These are phyloP conservation scores for Branchellion lobata DNA, from an alignment of 2,888 invertebrate genomes.

Conservation along the genomic window DNA sequence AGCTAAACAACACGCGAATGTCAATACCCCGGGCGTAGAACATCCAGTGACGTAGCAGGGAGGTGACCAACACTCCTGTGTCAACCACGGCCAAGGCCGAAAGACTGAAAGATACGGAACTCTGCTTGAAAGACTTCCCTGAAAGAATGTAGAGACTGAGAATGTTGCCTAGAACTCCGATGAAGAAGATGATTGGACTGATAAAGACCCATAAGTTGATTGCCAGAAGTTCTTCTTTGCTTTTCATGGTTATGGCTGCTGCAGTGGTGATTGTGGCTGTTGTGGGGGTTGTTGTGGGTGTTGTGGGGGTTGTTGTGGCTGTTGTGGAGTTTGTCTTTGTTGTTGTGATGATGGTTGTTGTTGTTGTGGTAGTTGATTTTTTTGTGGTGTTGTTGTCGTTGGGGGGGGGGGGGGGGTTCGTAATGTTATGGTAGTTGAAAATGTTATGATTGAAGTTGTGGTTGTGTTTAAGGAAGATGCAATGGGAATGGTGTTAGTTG, in stretches of 20 bases:
- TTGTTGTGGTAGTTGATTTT: too few species aligned
- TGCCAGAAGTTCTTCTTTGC: constrained; percentile 18
- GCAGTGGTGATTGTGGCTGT: too few species aligned
- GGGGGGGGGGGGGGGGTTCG: too few species aligned
- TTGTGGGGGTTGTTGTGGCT: too few species aligned
- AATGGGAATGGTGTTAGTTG: too few species aligned
- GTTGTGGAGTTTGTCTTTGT: too few species aligned
- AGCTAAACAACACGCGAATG: constrained; percentile 6
- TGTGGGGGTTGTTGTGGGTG: too few species aligned
- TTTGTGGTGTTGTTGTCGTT: too few species aligned
- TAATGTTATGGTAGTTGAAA: too few species aligned
- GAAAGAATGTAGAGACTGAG: constrained; percentile 40
- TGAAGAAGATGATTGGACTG: constrained; percentile 32
- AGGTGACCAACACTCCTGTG: constrained; percentile 34
- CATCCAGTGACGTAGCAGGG: constrained; percentile 42
- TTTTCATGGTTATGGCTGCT: neutral
- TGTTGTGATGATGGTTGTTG: too few species aligned
- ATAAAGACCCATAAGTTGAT: constrained; percentile 24
- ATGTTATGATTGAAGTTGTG: too few species aligned
- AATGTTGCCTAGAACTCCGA: constrained; percentile 40
- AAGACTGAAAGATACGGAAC: constrained; percentile 39
- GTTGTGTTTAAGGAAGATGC: too few species aligned
- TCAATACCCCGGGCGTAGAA: constrained; percentile 28
- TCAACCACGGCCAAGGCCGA: constrained; percentile 38
- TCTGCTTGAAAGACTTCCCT: constrained; percentile 24